Evolutionary conservation across 2,113 vertebrate species (phyloP).

Genomic region (cat (Felis catus)): DNA sequence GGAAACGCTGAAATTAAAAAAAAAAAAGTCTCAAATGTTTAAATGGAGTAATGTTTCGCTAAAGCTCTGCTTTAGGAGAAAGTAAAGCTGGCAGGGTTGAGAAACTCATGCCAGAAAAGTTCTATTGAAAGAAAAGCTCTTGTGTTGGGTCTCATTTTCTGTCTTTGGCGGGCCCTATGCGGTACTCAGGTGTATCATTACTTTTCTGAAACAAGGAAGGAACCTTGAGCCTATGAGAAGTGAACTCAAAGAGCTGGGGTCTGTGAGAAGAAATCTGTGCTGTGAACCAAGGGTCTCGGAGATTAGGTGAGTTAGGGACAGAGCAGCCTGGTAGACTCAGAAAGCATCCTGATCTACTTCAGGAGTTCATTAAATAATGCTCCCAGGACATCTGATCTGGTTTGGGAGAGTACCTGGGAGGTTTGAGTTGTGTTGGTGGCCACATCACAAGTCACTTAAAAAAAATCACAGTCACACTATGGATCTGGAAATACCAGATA

Average conservation of each 20-base stretch:
- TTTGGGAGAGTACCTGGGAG: not conserved
- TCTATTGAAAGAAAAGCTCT: not conserved
- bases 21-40: not conserved
- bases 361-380: not conserved
- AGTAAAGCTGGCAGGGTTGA: not conserved
- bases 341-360: constrained; percentile 10
- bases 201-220: not conserved
- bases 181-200: not conserved
- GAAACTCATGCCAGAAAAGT: not conserved
- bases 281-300: constrained; percentile 22
- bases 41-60: not conserved
- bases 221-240: not conserved
- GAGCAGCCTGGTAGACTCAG: not conserved
- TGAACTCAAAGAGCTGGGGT: not conserved
- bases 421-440: not conserved
- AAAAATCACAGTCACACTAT: not conserved
- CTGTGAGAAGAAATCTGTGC: not conserved
- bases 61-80: not conserved
- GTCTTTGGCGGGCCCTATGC: not conserved
- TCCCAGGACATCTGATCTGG: not conserved
- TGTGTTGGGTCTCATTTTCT: not conserved
- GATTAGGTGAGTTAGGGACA: not conserved
- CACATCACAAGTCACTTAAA: not conserved
- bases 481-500: not conserved
- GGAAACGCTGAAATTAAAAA: not conserved